Conservation (phyloP, 2,888 invertebrate genomes). For the Ptychoptera contaminata region DNA sequence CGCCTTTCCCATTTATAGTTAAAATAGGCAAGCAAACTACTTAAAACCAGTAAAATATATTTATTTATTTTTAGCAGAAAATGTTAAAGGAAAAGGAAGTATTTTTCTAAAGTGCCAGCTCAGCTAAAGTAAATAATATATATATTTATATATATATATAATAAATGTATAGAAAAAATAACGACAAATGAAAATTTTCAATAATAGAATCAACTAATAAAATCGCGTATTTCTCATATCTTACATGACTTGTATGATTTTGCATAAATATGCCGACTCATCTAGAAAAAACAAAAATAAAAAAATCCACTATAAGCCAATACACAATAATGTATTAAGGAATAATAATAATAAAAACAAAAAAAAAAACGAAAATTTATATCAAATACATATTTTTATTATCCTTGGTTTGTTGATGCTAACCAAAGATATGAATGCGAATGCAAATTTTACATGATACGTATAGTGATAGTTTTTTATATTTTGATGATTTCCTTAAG, state of each 20-base stretch:
- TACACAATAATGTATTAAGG: background rate
- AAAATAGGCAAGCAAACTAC: background rate
- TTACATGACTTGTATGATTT: constrained; percentile 3
- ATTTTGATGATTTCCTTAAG: no score
- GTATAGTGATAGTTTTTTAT: no score
- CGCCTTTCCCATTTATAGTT: background rate
- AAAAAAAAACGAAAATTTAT: background rate
- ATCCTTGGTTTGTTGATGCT: background rate
- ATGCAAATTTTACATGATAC: no score
- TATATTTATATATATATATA: background rate
- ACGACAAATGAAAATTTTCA: background rate
- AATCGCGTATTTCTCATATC: constrained; percentile 5
- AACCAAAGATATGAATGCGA: no score
- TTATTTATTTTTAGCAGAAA: background rate
- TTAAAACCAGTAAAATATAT: background rate
- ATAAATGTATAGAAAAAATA: no score
- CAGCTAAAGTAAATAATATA: background rate
- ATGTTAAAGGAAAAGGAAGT: background rate
- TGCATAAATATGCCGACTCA: constrained; percentile 6
- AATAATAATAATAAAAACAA: background rate
- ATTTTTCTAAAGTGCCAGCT: no score
- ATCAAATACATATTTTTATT: background rate
- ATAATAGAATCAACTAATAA: constrained; percentile 1
- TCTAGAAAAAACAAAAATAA: background rate
- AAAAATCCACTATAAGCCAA: background rate